These are phyloP conservation scores for Nautilus pompilius DNA, from an alignment of 1,140 invertebrate species.

Conservation along the genomic window DNA sequence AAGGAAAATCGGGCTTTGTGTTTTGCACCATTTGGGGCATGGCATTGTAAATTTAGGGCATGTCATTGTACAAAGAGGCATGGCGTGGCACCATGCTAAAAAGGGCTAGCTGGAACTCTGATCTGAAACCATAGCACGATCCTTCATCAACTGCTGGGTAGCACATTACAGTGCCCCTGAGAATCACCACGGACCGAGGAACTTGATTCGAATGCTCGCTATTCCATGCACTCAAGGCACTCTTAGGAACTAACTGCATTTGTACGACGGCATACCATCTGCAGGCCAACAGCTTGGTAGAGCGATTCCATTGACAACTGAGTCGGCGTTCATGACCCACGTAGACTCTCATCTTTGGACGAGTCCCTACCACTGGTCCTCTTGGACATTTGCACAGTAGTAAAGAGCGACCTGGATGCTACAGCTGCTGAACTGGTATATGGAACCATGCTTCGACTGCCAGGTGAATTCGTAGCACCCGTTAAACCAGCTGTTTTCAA, in stretches of 20 bases:
- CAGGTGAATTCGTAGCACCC: background rate
- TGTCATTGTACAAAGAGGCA: no score
- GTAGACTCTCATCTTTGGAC: background rate
- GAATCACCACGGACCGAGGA: constrained; percentile 52
- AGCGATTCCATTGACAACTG: background rate
- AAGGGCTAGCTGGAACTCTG: no score
- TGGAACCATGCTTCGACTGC: background rate
- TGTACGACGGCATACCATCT: background rate
- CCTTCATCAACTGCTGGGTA: constrained; percentile 44
- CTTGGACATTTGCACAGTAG: background rate
- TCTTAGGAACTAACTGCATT: background rate
- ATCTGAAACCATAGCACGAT: no score
- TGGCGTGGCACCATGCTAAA: no score
- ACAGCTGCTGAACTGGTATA: background rate
- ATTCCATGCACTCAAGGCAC: background rate
- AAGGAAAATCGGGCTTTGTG: no score
- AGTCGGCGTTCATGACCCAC: background rate
- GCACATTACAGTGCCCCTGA: constrained; percentile 33
- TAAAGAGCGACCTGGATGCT: background rate
- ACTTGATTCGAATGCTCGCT: constrained; percentile 41
- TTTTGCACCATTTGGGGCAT: no score
- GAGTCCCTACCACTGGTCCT: background rate
- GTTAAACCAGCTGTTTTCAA: background rate
- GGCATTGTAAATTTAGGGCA: no score
- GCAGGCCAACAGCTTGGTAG: background rate